phyloP scores from a whole-genome alignment of 2,797 vertebrate genomes.

The Erpetoichthys calabaricus region DNA sequence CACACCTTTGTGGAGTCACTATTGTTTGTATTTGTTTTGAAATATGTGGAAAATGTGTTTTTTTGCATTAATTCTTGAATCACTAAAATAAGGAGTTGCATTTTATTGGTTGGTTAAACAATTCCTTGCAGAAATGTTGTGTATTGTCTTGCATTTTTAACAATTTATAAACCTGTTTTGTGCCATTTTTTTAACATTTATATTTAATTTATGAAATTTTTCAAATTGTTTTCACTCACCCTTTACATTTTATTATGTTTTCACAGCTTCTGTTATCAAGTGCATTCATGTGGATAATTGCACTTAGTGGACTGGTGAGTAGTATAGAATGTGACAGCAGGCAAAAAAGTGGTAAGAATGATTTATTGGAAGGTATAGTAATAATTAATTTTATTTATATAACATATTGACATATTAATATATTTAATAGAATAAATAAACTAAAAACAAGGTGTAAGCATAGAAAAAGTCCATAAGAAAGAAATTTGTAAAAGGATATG shows the following conservation, averaged over 20 bases:
- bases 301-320: slow-evolving; percentile 89
- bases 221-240: no score
- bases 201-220: no score
- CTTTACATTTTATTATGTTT: slow-evolving; percentile 18
- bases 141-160: no score
- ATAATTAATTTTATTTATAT: slow-evolving; percentile 6
- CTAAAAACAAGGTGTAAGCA: slow-evolving; percentile 10
- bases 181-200: slow-evolving; percentile 13
- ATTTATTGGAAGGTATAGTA: not conserved
- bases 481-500: no score
- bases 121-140: no score
- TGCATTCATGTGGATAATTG: slow-evolving; percentile 84
- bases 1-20: no score
- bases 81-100: no score
- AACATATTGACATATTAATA: slow-evolving; percentile 2
- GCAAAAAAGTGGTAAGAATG: not conserved
- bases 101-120: no score
- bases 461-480: slow-evolving; percentile 5
- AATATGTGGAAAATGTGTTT: no score
- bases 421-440: slow-evolving; percentile 1
- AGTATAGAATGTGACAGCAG: slow-evolving; percentile 11
- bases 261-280: slow-evolving; percentile 83
- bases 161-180: no score
- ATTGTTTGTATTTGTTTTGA: no score
- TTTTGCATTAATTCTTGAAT: no score